phyloP scores from a whole-genome alignment of 2,888 invertebrate genomes.

The Parnassius apollo region DNA sequence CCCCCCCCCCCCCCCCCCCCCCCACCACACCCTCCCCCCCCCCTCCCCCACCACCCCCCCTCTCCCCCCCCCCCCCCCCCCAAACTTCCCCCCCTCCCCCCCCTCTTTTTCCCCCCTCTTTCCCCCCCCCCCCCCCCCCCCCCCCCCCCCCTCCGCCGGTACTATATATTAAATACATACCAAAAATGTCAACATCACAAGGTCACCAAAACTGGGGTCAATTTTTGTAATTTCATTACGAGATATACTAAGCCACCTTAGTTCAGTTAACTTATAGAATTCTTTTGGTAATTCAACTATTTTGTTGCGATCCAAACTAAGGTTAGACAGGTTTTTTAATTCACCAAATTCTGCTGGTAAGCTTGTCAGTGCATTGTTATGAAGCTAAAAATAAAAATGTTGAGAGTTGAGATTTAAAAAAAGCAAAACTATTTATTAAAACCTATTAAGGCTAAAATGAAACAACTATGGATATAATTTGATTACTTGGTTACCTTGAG shows the following conservation, averaged over 20 bases:
- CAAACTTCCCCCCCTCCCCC: too few species aligned
- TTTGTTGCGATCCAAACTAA: slow-evolving; percentile 87
- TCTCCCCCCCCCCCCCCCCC: too few species aligned
- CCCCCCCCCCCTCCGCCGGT: too few species aligned
- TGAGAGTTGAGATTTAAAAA: not conserved
- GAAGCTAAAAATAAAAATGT: slow-evolving; percentile 81
- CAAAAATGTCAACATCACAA: slow-evolving; percentile 85
- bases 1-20: too few species aligned
- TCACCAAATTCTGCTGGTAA: slow-evolving; percentile 88
- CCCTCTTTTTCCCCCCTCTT: too few species aligned
- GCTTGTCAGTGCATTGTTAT: slow-evolving; percentile 88
- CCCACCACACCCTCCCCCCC: too few species aligned
- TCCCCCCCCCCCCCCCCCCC: too few species aligned
- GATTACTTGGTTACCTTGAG: slow-evolving; percentile 82
- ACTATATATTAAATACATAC: slow-evolving; percentile 41
- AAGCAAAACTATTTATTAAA: not conserved
- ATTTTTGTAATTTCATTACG: slow-evolving; percentile 86
- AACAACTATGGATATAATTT: not conserved
- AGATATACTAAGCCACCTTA: slow-evolving; percentile 87
- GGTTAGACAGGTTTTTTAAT: slow-evolving; percentile 83
- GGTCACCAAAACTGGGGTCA: slow-evolving; percentile 87
- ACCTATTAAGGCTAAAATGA: not conserved
- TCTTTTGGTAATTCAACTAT: slow-evolving; percentile 82
- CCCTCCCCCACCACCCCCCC: too few species aligned
- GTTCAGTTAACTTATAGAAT: slow-evolving; percentile 85